Base-by-base conservation (phyloP, 2,113 vertebrate genomes). In the Struthio camelus region DNA sequence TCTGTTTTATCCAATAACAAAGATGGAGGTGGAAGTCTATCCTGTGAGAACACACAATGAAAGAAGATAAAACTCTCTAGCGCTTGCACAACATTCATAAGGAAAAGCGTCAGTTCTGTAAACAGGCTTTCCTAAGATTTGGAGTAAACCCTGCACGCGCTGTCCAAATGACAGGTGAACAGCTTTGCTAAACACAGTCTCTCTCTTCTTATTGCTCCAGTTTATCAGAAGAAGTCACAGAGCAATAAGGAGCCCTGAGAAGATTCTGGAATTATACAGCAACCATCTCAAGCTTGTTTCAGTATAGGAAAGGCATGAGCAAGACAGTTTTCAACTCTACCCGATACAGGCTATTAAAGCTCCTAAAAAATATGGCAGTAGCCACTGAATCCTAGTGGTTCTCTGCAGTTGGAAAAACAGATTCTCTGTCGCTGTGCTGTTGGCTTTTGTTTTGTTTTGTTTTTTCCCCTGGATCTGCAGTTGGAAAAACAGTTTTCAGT, bases 401-500 rank as follows among this genome's bases (percentile, higher is more conserved):
- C 28, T 56, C 32, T 42, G 34, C 42, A 85, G 48, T 6, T 82
- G n/a, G 80, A 91, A 91, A 95, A 96, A 89, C 28, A 76, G 32
- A 91, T 82, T 48, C 1, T 2, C 30, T 94, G 75, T 2, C 22
- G 42, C 61, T 53, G 9, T 69, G 40, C 56, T 6, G 9, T 13
- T 65, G n/a, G 6, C 3, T 71, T 27, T 36, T 71, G 23, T 36
- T 36, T 36, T 19, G 69, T 36, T 36, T 36, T 19, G 30, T 69
- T 23, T 14, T 88, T 91, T 93, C 73, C 72, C 82, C 80, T 90
- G 59, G 22, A 78, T 53, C 38, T 94, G 87, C 66, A 81, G 89
- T 69, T 72, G 78, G 81, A 94, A 94, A 96, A 95, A 92, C 28
- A 96, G 32, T 82, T 6, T 50, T 89, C 70, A 80, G 89, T 38